phyloP scores from a whole-genome alignment of 37 sponge, comb jelly and placozoan genomes.

The Geodia barretti region DNA sequence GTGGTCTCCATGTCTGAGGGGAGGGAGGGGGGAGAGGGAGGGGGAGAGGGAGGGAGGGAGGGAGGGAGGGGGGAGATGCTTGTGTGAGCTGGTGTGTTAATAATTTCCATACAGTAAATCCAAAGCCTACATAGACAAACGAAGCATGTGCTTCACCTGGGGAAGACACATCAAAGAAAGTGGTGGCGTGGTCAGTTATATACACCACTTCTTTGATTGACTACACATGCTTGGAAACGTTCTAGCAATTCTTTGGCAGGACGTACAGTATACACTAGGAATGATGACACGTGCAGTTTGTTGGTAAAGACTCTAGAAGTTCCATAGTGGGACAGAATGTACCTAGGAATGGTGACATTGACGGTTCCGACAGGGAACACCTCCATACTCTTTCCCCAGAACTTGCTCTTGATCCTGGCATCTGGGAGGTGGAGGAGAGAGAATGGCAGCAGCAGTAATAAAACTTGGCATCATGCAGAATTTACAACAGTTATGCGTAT shows the following conservation, averaged over 20 bases:
- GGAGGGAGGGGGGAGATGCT: neutral
- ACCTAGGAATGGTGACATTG: constrained; percentile 66
- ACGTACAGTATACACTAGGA: too few relatives aligned
- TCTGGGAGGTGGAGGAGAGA: constrained; percentile 24
- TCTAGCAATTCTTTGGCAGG: neutral
- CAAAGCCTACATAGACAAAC: too few relatives aligned
- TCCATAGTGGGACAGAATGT: neutral
- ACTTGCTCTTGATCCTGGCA: constrained; percentile 87
- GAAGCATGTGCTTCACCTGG: too few relatives aligned
- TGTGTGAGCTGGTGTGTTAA: too few relatives aligned
- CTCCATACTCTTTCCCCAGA: constrained; percentile 90
- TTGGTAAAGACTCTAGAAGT: too few relatives aligned
- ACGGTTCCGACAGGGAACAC: constrained; percentile 79
- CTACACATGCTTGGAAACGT: constrained; percentile 1
- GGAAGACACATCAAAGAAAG: too few relatives aligned
- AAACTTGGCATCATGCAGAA: too few relatives aligned
- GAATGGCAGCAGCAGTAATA: neutral
- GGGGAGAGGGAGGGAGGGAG: neutral
- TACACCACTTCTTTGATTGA: too few relatives aligned
- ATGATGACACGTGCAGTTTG: too few relatives aligned
- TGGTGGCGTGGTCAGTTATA: too few relatives aligned
- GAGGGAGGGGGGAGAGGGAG: neutral
- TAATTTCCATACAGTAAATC: too few relatives aligned
- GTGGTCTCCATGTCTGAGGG: constrained; percentile 62
- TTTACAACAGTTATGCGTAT: too few relatives aligned